These are phyloP conservation scores for Cyanocitta stelleri DNA, from an alignment of 2,113 vertebrate species.

Conservation along the genomic window DNA sequence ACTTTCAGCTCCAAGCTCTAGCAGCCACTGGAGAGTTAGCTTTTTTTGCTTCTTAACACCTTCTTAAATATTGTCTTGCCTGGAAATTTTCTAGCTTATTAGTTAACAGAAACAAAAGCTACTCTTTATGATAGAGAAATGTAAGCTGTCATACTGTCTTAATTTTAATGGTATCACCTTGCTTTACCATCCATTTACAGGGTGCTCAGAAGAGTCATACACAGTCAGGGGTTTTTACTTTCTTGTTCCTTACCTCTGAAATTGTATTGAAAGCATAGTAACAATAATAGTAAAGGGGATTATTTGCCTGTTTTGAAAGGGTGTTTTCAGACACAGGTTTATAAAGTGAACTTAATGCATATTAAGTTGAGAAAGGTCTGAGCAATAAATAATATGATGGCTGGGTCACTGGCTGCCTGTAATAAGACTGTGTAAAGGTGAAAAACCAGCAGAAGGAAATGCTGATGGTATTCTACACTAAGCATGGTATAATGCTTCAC, in stretches of 20 bases:
- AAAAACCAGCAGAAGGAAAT: background rate
- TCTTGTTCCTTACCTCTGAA: background rate
- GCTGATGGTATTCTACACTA: background rate
- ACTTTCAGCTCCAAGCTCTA: background rate
- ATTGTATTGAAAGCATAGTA: background rate
- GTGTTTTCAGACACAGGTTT: background rate
- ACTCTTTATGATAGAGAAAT: background rate
- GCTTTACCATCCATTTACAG: background rate
- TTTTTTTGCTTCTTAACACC: background rate
- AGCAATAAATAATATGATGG: background rate
- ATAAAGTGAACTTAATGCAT: background rate
- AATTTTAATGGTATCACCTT: background rate
- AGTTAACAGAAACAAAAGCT: background rate
- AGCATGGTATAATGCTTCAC: accelerated
- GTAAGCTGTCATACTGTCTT: background rate
- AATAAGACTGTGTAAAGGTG: background rate
- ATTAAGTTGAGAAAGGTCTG: background rate
- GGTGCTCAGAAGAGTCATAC: background rate
- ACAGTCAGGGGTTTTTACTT: background rate
- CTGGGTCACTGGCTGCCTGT: background rate
- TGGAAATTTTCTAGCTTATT: background rate
- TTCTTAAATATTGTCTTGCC: background rate
- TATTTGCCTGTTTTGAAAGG: background rate
- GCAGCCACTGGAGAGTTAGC: background rate
- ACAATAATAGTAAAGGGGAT: background rate